These are phyloP conservation scores for Lerista edwardsae DNA, from an alignment of 2,797 vertebrate genomes.

Conservation along the genomic window DNA sequence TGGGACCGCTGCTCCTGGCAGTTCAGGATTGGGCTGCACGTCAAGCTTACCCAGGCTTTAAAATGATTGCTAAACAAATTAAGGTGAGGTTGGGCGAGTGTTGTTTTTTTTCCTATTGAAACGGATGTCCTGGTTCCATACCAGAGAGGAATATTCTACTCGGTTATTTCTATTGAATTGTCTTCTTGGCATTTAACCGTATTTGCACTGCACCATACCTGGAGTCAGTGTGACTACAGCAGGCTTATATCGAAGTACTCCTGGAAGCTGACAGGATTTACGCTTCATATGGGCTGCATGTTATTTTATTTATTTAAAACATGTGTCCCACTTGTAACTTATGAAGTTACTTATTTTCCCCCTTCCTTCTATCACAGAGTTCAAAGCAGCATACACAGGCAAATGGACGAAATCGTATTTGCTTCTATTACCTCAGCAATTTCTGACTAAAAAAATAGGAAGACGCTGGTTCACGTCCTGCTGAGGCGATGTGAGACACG, in stretches of 20 bases:
- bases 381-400: no score
- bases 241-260: neutral
- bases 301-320: neutral
- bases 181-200: neutral
- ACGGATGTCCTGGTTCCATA: neutral
- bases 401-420: no score
- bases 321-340: neutral
- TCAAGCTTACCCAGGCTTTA: slow-evolving; percentile 1
- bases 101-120: slow-evolving; percentile 11
- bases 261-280: neutral
- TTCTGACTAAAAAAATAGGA: no score
- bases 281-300: neutral
- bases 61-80: neutral
- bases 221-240: neutral
- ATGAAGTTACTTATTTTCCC: no score
- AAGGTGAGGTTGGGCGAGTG: no score
- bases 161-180: neutral
- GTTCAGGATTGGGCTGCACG: no score
- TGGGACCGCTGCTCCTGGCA: no score
- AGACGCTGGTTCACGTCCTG: no score
- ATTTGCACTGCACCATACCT: neutral
- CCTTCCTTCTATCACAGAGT: neutral
- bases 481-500: no score
- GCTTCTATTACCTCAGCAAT: no score
- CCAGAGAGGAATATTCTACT: neutral